phyloP scores from a whole-genome alignment of 2,797 vertebrate species.

The Sebastes taczanowskii region DNA sequence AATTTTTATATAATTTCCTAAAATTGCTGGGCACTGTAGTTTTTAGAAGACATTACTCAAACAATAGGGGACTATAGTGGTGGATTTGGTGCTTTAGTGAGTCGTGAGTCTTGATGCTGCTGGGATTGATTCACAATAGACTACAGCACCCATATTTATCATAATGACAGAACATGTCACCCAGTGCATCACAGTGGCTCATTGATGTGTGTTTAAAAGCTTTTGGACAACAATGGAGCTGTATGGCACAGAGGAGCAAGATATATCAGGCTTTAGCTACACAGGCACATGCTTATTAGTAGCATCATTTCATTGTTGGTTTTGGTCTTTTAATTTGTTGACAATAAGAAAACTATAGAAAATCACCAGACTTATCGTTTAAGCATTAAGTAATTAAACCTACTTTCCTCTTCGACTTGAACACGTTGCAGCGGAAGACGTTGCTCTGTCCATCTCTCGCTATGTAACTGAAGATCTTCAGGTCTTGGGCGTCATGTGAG shows the following conservation, averaged over 20 bases:
- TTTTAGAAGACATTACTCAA: neutral
- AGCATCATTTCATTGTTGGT: neutral
- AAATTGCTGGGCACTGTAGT: neutral
- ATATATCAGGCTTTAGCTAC: neutral
- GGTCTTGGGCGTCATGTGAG: constrained; percentile 96
- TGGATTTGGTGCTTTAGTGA: neutral
- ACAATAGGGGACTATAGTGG: neutral
- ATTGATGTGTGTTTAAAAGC: neutral
- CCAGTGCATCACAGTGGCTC: neutral
- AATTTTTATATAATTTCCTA: neutral
- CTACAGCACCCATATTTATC: neutral
- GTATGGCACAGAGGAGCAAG: neutral
- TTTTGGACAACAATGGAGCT: neutral
- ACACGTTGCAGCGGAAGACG: constrained; percentile 95
- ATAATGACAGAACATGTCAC: neutral
- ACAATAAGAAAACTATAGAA: neutral
- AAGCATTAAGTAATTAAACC: neutral
- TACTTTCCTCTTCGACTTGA: constrained; percentile 99
- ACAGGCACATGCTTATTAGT: neutral
- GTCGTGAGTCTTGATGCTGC: neutral
- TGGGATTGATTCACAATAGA: neutral
- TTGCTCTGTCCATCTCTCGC: constrained; percentile 95
- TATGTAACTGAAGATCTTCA: constrained; percentile 99
- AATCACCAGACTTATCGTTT: neutral
- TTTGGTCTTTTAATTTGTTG: neutral